Percentiles rank a stretch among this genome's conserved stretches.
Conservation (phyloP, 2,113 vertebrate genomes). For the Esox niger region DNA sequence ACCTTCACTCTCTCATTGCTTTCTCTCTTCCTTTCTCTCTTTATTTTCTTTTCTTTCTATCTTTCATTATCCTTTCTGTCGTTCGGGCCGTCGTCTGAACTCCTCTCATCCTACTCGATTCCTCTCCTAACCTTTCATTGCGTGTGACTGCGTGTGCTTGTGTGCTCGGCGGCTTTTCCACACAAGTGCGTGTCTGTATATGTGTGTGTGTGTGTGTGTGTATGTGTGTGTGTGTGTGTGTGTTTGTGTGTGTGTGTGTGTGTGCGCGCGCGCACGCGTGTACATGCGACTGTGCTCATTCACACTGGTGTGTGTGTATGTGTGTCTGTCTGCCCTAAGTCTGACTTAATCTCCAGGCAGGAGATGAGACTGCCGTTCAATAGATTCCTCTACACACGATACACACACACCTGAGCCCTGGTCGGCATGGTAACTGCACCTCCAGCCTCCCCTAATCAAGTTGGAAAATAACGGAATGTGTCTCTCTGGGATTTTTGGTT, state of each 20-base stretch:
- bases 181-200: too few species aligned
- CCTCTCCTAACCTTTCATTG: background rate
- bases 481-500: constrained; percentile 20
- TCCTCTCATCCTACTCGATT: background rate
- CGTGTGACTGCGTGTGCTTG: background rate
- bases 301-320: background rate
- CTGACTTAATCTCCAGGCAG: constrained; percentile 3
- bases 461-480: constrained; percentile 39
- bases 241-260: constrained; percentile 12
- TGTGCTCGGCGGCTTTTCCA: too few species aligned
- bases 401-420: constrained; percentile 32
- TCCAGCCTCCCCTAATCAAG: constrained; percentile 46
- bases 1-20: too few species aligned
- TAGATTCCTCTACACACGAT: constrained; percentile 18
- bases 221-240: constrained; percentile 1
- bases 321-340: background rate
- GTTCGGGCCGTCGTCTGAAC: too few species aligned
- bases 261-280: background rate
- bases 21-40: background rate
- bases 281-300: background rate
- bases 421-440: constrained; percentile 50
- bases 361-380: background rate
- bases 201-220: background rate
- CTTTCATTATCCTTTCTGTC: background rate
- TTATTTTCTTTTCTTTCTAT: background rate